These are phyloP conservation scores for Oligia latruncula DNA, from an alignment of 2,888 invertebrate species.

Conservation along the genomic window DNA sequence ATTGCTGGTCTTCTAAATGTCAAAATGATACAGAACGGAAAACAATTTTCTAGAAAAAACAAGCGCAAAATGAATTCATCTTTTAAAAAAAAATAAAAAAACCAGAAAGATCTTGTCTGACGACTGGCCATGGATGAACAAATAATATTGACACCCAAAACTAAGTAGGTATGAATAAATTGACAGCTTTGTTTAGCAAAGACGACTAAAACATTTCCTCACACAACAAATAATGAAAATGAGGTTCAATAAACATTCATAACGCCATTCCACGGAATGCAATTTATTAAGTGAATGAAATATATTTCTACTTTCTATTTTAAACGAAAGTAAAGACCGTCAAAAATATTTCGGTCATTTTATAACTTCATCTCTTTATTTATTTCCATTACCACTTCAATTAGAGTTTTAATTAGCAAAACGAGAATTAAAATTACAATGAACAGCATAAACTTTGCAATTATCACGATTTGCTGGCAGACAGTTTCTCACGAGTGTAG, in stretches of 20 bases:
- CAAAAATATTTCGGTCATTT: constrained; percentile 36
- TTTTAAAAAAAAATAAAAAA: background rate
- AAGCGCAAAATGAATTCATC: rapidly evolving
- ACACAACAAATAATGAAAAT: constrained; percentile 6
- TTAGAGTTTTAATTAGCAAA: constrained; percentile 46
- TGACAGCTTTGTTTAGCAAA: background rate
- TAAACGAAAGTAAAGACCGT: constrained; percentile 64
- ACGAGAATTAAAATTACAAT: constrained; percentile 57
- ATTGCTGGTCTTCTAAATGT: background rate
- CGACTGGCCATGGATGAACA: background rate
- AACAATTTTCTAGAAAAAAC: background rate
- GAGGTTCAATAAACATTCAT: constrained; percentile 38
- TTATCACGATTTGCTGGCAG: constrained; percentile 43
- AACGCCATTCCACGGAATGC: constrained; percentile 51
- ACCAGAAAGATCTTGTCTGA: background rate
- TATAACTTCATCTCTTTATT: constrained; percentile 33
- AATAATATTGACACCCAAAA: background rate
- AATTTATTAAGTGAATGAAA: constrained; percentile 53
- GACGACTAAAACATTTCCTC: background rate
- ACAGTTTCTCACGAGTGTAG: constrained; percentile 52
- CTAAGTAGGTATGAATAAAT: background rate
- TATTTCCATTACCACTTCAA: constrained; percentile 56
- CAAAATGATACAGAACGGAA: background rate
- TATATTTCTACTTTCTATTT: constrained; percentile 65
- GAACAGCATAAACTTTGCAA: constrained; percentile 41